Conservation (phyloP, 2,113 vertebrate species). For the Phasianus colchicus region DNA sequence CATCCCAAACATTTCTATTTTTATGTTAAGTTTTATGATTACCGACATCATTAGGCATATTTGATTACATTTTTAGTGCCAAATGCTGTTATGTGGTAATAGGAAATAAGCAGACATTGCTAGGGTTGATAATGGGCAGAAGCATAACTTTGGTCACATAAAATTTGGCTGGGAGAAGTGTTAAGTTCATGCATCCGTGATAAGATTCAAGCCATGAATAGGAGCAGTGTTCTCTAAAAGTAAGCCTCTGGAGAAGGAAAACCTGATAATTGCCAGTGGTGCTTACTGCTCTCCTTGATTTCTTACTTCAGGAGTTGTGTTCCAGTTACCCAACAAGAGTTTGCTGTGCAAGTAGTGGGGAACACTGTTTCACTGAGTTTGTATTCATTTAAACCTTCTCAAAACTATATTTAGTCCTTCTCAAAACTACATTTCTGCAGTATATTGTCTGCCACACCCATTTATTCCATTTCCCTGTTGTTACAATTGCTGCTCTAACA, state of each 20-base stretch:
- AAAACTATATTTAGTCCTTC: too few species aligned
- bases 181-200: background rate
- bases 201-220: background rate
- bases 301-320: background rate
- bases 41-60: background rate
- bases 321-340: background rate
- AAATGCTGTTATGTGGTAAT: background rate
- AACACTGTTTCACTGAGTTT: background rate
- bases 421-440: background rate
- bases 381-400: background rate
- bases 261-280: background rate
- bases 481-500: background rate
- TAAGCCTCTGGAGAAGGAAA: background rate
- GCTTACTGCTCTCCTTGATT: background rate
- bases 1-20: background rate
- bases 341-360: background rate
- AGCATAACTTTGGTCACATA: background rate
- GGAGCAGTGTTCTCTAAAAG: background rate
- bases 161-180: background rate
- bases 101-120: background rate
- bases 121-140: background rate
- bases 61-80: background rate
- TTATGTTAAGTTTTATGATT: background rate
- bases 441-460: background rate
- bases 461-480: background rate